Evolutionary conservation across 1,140 invertebrate genomes (phyloP).

Genomic region (Drosophila nikananu): DNA sequence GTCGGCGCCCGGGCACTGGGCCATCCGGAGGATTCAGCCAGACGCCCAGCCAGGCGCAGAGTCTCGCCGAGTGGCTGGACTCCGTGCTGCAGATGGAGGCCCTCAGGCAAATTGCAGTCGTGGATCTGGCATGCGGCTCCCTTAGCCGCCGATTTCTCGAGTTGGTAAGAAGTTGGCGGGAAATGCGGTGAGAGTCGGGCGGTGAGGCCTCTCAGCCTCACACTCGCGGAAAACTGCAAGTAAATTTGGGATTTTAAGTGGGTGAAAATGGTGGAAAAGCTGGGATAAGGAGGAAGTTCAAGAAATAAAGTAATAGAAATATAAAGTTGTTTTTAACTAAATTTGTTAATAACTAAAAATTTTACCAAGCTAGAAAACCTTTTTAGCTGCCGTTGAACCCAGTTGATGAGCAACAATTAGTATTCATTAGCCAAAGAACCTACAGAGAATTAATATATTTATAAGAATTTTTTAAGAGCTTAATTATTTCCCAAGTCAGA

Average conservation of each 20-base stretch:
- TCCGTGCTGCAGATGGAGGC: slow-evolving; percentile 62
- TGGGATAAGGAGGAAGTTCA: too few species aligned
- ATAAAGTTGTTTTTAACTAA: neutral
- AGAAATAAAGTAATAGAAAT: neutral
- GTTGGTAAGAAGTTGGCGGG: slow-evolving; percentile 68
- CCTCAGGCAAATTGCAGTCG: slow-evolving; percentile 73
- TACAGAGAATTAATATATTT: too few species aligned
- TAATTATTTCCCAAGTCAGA: too few species aligned
- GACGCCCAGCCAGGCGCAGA: slow-evolving; percentile 37
- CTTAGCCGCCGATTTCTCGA: slow-evolving; percentile 76
- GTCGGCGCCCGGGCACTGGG: slow-evolving; percentile 22
- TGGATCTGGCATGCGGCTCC: slow-evolving; percentile 78
- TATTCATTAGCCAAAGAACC: too few species aligned
- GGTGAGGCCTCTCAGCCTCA: neutral
- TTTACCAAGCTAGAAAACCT: too few species aligned
- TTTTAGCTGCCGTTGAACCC: too few species aligned
- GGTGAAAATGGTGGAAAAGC: neutral
- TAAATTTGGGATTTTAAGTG: too few species aligned
- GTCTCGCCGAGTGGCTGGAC: slow-evolving; percentile 70
- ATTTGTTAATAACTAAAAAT: neutral
- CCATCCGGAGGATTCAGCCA: slow-evolving; percentile 27
- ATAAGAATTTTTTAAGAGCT: too few species aligned
- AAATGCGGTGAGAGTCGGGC: neutral
- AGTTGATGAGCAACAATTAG: too few species aligned
- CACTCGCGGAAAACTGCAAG: slow-evolving; percentile 15